Base-by-base conservation (phyloP, 2,113 vertebrate species). In the Elgaria multicarinata region DNA sequence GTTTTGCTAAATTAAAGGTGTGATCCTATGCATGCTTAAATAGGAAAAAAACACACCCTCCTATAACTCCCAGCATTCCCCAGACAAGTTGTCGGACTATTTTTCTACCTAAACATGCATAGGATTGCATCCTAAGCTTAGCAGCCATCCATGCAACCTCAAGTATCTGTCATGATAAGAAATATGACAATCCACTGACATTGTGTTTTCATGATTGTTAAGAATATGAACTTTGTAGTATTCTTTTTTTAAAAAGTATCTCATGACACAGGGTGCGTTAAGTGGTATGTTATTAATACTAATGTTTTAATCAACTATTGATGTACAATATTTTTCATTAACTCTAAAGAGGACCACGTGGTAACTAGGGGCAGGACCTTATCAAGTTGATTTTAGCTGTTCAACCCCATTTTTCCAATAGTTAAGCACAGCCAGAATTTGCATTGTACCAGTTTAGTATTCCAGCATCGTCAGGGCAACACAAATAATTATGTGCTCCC, bases 371-470 rank as follows among this genome's bases (percentile, higher is more conserved):
- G 92, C 90, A 95, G 83, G 81, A 66, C 33, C 82, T 92, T 94
- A 94, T 95, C 90, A 92, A 91, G 89, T 96, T 93, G 94, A 92
- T 92, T 95, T 96, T 90, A 95, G 92, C 88, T 95, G 93, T 84
- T 94, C 93, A 93, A 93, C 94, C 91, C 94, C 86, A 92, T 95
- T 95, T 93, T 95, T 93, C n/a, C 93, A 95, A 87, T 91, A 94
- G 88, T 94, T 94, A 95, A 95, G 87, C 87, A 94, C 87, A 93
- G 94, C 93, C 92, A 93, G 87, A 93, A 94, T 96, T 95, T 96
- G 92, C 90, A 94, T 90, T 93, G 91, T 92, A 95, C 92, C 90
- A 91, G 94, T 95, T 94, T 93, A 93, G 86, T 91, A 93, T 95
- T 95, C 94, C 94, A 92, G 89, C 93, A 90, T 85, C 96, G 92